Evolutionary conservation across 1,140 invertebrate genomes (phyloP), one percentile per base, ranked within the genome.

Genomic region (Drosophila subpulchrella): DNA sequence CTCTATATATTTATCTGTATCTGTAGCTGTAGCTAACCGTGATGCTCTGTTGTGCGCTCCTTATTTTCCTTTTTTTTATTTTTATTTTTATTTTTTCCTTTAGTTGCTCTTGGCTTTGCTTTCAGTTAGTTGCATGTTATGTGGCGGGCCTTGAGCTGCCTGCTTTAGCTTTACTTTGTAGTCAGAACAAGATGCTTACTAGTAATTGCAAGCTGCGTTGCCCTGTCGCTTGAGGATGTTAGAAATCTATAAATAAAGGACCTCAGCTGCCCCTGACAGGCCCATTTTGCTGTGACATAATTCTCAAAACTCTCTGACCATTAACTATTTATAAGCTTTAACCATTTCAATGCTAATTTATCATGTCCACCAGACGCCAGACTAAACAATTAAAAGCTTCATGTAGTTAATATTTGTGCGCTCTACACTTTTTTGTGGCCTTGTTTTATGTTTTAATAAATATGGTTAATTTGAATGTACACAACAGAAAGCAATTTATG

Each of bases 101-200:
- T 68, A 44, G 73, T 78, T 89, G 53, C 75, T 62, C 60, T 66
- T 73, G 67, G 58, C 75, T 75, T 83, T 73, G 71, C 82, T 70
- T 75, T 66, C 56, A 70, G 46, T 72, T 81, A 81, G 72, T 72
- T 81, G 78, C 78, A 81, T 77, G 79, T 65, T 55, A 41, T 44
- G 55, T 47, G 53, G 54, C 46, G 38, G 54, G 44, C 41, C 67
- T 60, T 72, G n/a, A 66, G 51, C 47, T 63, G 68, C 38, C 36
- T 39, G 39, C 46, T 41, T 32, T 42, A 39, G 15, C 44, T 34
- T 32, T 56, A 36, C 39, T 74, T 75, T 65, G 51, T 72, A 50
- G 58, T 44, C 20, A 20, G 44, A 8, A 13, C 34, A 30, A 47
- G 46, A 32, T 39, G 6, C 34, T 41, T 42, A 20, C 38, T 50